Conservation (phyloP, 2,888 invertebrate genomes). For the Beris morrisii region DNA sequence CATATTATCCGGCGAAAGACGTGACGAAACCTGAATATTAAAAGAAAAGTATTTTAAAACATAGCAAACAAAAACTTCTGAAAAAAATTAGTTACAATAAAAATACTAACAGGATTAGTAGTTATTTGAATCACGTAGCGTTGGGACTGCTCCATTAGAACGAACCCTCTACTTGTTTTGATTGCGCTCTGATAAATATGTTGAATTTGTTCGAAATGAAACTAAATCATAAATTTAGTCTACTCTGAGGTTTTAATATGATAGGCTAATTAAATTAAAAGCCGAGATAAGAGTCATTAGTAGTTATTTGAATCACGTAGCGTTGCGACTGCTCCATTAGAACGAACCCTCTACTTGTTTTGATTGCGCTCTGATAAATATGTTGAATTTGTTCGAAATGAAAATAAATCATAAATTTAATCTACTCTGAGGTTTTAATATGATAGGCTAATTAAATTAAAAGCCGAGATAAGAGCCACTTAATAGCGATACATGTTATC, state of each 20-base stretch:
- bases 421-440: conserved; percentile 11
- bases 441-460: conserved; percentile 8
- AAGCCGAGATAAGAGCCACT: conserved; percentile 8
- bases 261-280: conserved; percentile 5
- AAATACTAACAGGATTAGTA: conserved; percentile 12
- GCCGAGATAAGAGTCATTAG: conserved; percentile 14
- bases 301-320: no score
- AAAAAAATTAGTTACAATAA: background rate
- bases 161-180: background rate
- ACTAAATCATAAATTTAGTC: background rate
- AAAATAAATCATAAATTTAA: background rate
- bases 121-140: conserved; percentile 14
- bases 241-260: conserved; percentile 13
- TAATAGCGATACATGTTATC: no score
- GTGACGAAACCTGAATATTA: conserved; percentile 7
- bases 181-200: background rate
- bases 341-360: no score
- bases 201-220: background rate
- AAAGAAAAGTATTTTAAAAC: background rate
- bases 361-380: background rate
- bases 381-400: background rate
- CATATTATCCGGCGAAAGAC: conserved; percentile 21
- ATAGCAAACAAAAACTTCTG: background rate
- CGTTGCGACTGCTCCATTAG: conserved; percentile 16
- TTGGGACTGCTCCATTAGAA: conserved; percentile 13